A percentile compares a stretch with the other conserved stretches of the same genome.
These are phyloP conservation scores for Eurytemora carolleeae DNA, from an alignment of 1,140 invertebrate genomes.

Conservation along the genomic window DNA sequence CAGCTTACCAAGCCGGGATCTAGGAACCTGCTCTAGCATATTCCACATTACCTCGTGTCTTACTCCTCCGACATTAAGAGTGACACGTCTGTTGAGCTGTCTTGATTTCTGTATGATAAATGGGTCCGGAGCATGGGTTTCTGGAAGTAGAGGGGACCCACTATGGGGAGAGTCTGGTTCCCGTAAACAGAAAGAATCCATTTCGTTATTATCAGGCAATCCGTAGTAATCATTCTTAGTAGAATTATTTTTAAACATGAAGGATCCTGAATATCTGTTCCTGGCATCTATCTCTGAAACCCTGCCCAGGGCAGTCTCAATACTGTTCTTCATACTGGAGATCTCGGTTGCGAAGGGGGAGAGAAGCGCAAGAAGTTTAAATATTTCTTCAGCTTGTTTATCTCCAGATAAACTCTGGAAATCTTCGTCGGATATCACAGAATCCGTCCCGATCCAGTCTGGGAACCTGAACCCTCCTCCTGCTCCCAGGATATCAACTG, in stretches of 20 bases:
- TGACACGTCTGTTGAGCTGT: conserved; percentile 10
- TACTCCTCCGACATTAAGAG: conserved; percentile 16
- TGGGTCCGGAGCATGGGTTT: conserved; percentile 26
- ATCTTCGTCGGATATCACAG: conserved; percentile 3
- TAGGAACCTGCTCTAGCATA: conserved; percentile 13
- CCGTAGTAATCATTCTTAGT: not conserved
- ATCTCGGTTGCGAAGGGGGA: conserved; percentile 8
- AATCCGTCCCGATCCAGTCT: not conserved
- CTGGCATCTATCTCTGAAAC: conserved; percentile 2
- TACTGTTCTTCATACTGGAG: not conserved
- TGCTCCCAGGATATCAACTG: not conserved
- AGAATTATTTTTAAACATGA: not conserved
- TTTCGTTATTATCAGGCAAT: not conserved
- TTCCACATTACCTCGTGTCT: conserved; percentile 17
- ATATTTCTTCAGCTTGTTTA: conserved; percentile 14
- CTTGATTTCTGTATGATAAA: conserved; percentile 12
- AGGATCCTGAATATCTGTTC: not conserved
- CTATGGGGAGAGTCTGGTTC: conserved; percentile 16
- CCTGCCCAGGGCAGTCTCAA: conserved; percentile 1
- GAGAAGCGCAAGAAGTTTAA: conserved; percentile 12
- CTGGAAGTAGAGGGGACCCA: conserved; percentile 41
- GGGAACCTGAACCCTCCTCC: not conserved
- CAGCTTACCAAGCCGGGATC: conserved; percentile 13
- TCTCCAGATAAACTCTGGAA: conserved; percentile 7
- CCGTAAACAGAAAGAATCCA: conserved; percentile 13